phyloP scores from a whole-genome alignment of 2,797 vertebrate species.

The Oceanodroma leucorhoa region DNA sequence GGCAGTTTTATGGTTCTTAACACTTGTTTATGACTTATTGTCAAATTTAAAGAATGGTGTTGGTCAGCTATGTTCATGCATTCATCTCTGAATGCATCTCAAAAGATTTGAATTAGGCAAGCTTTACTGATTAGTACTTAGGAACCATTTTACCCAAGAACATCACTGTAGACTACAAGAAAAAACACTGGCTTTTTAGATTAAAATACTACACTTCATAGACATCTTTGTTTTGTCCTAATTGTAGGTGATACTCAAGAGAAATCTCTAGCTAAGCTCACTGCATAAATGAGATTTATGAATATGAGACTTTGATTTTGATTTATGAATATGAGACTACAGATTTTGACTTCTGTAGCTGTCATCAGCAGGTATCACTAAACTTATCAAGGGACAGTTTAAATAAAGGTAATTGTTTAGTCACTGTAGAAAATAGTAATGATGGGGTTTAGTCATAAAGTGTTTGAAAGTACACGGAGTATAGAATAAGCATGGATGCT shows the following conservation, averaged over 20 bases:
- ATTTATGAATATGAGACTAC: not conserved
- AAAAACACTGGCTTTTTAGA: not conserved
- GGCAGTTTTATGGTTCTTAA: not conserved
- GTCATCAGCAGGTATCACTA: not conserved
- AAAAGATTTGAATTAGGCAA: not conserved
- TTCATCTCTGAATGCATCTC: not conserved
- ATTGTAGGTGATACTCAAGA: not conserved
- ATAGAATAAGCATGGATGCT: not conserved
- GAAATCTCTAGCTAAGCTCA: not conserved
- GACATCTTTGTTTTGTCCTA: not conserved
- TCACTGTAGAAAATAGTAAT: not conserved
- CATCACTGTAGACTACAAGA: not conserved
- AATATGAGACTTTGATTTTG: not conserved
- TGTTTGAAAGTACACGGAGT: not conserved
- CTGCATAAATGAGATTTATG: not conserved
- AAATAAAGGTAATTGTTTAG: not conserved
- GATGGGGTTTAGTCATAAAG: not conserved
- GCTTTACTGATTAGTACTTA: not conserved
- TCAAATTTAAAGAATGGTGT: not conserved
- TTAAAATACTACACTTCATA: not conserved
- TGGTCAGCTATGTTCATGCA: not conserved
- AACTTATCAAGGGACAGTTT: not conserved
- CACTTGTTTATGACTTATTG: not conserved
- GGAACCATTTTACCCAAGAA: not conserved
- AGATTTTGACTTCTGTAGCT: not conserved